These are phyloP conservation scores for Phalacrocorax brasilianus DNA, from an alignment of 2,113 vertebrate genomes.

Conservation along the genomic window DNA sequence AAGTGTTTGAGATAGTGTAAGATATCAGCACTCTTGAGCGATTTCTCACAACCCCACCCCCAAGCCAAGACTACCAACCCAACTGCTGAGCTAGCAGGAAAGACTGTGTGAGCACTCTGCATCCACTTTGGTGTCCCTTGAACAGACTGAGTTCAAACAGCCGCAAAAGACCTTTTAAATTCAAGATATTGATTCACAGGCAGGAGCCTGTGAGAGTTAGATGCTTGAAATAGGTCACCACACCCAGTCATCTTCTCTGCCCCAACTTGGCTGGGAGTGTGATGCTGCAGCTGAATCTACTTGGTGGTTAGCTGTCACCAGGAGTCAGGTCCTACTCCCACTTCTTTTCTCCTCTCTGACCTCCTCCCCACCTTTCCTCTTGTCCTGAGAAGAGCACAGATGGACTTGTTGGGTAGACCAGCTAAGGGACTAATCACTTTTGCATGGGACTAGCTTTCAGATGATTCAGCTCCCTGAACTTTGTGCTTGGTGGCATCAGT, in stretches of 20 bases:
- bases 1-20: neutral
- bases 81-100: neutral
- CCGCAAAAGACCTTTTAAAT: neutral
- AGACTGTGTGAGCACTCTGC: neutral
- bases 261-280: rapidly evolving
- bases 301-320: neutral
- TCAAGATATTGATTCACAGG: neutral
- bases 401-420: neutral
- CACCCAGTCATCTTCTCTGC: neutral
- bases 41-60: neutral
- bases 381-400: neutral
- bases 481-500: neutral
- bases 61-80: neutral
- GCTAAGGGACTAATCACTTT: neutral
- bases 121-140: neutral
- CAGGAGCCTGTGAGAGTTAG: neutral
- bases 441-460: neutral
- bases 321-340: neutral
- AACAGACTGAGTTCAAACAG: neutral
- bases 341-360: neutral
- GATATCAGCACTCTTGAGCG: neutral
- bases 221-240: neutral
- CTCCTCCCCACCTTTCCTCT: neutral
- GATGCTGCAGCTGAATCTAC: neutral
- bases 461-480: neutral